Evolutionary conservation across 2,888 invertebrate genomes (phyloP), one percentile per base, ranked within the genome.

Genomic region (Patella depressa): DNA sequence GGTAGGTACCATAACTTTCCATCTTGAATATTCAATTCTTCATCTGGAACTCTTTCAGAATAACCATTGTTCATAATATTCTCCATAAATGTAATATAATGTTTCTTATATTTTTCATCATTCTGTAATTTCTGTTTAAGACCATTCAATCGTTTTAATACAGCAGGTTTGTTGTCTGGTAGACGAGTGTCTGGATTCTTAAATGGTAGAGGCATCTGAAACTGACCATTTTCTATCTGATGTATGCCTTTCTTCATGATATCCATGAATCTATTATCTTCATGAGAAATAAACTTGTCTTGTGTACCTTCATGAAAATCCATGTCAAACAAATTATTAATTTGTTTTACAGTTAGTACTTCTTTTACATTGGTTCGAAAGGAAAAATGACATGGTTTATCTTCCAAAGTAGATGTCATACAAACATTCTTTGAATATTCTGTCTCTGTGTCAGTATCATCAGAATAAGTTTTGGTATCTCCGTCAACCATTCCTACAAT

Each of bases 1-100:
- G 80, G 83, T 7, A 83, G n/a, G 75, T 83, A 83, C 80, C 82
- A 82, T 17, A 54, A 70, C 1, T 55, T 19, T 72, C 76, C 76
- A 24, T 80, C 73, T 4, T 71, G 55, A 3, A 19, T 53, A 7
- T 57, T 29, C 3, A 57, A n/a, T 45, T 71, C 71, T 4, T 77
- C 73, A 15, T 34, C 19, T 15, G 78, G 77, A 3, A 79, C 75
- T 34, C 65, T 65, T 57, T 77, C 73, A 34, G 81, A 80, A 65
- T 76, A 75, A 5, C 74, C 76, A n/a, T 78, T 69, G 15, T 70
- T 54, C 4, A 78, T 57, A 17, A 79, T 71, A 15, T 79, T 76
- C 5, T 72, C n/a, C 82, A 79, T 82, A 57, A 79, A 82, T 14
- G 54, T 53, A 14, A 19, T 53, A 57, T 79, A 78, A 17, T 77